Evolutionary conservation across 2,888 invertebrate species (phyloP), one percentile per base, ranked within the genome.

Genomic region (Noctuana brunneofusca): DNA sequence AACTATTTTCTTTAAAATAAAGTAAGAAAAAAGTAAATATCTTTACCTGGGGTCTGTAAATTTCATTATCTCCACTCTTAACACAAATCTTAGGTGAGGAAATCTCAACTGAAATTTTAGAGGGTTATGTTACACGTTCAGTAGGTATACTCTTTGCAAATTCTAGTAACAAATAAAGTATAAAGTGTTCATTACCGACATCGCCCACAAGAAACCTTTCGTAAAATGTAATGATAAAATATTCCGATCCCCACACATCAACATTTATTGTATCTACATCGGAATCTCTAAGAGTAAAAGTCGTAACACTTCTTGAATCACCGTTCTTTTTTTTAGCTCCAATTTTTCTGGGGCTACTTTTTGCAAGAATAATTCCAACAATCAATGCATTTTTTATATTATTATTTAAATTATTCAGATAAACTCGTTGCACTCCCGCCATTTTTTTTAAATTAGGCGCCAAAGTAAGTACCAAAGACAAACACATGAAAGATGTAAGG

Each of bases 231-330:
- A 92, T 87, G 18, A 96, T 88, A 72, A 91, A 94, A 67, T 93
- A 93, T 63, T 92, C 92, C 3, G 93, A 89, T 2, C 96, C 96
- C 96, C 96, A 97, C 66, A 93, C 94, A 65, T 95, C 95, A 14
- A 94, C 94, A 78, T 96, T 96, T 52, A 96, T 95, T 4, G 95
- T 94, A 78, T 95, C 94, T 0, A 92, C 79, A 16, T 93, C 89
- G 0, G 96, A 95, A 84, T 96, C 97, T 66, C 96, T 92, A 24
- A 96, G 68, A 0, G 96, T 96, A 68, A 96, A 95, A 59, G 94
- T 94, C 86, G 95, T 95, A 0, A 96, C 96, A n/a, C 93, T 95
- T 68, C 94, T 92, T 30, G 86, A 83, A 62, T 92, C 92, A 20
- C 87, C 87, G 68, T 84, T 90, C 78, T 92, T 90, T 75, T 90